A percentile compares a stretch with the other conserved stretches of the same genome.
Conservation (phyloP, 2,113 vertebrate species). For the Pedetes capensis region DNA sequence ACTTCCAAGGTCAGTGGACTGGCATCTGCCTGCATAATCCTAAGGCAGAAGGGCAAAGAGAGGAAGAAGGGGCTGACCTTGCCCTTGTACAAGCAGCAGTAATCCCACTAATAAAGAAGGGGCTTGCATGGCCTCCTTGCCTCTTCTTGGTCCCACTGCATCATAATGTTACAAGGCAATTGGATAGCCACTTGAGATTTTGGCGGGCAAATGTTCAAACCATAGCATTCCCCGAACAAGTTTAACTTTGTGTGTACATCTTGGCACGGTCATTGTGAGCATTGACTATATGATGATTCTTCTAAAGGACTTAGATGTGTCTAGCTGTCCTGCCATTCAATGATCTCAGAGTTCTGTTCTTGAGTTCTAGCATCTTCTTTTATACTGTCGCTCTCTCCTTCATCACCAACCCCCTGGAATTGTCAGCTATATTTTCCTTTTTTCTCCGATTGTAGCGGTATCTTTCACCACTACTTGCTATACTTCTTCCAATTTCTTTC, state of each 20-base stretch:
- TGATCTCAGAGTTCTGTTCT: not conserved
- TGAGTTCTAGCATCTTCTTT: not conserved
- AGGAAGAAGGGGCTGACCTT: not conserved
- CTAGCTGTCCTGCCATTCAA: not conserved
- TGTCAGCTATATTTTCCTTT: not conserved
- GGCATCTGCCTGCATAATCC: not conserved
- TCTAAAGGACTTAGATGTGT: not conserved
- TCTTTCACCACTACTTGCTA: not conserved
- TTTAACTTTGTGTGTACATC: not conserved
- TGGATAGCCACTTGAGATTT: not conserved
- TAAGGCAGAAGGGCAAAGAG: not conserved
- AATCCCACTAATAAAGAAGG: not conserved
- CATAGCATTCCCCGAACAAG: not conserved
- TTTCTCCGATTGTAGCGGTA: not conserved
- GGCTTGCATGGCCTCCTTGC: not conserved
- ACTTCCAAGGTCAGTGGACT: not conserved
- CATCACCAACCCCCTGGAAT: not conserved
- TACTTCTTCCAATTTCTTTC: not conserved
- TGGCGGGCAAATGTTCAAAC: not conserved
- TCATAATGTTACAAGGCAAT: not conserved
- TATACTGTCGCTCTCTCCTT: not conserved
- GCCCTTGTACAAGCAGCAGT: not conserved
- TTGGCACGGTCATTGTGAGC: not conserved
- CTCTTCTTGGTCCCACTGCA: too few relatives aligned
- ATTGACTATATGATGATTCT: not conserved